These are phyloP conservation scores for Anableps anableps DNA, from an alignment of 2,797 vertebrate genomes.

Conservation along the genomic window DNA sequence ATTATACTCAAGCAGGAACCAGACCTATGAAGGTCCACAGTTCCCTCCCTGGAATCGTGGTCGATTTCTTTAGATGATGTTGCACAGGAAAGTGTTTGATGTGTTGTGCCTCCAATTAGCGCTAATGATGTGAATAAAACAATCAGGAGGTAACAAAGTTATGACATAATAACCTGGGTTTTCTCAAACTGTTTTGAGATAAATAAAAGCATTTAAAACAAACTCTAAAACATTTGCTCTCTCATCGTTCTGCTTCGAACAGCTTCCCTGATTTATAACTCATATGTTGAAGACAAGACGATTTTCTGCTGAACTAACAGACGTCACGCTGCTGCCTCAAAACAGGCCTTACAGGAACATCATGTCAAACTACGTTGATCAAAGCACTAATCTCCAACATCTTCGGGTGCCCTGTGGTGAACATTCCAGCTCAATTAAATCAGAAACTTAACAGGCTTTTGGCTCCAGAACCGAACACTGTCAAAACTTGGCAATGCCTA, in stretches of 20 bases:
- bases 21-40: not conserved
- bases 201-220: not conserved
- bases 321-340: not conserved
- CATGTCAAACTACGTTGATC: not conserved
- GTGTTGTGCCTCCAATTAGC: no score
- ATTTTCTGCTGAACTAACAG: not conserved
- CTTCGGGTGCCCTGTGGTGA: not conserved
- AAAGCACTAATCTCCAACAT: not conserved
- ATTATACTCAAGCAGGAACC: not conserved
- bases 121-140: no score
- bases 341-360: not conserved
- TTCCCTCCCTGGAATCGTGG: no score
- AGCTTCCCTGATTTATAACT: not conserved
- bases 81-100: no score
- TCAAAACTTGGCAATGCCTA: not conserved
- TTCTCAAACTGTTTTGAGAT: not conserved
- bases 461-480: not conserved
- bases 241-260: not conserved
- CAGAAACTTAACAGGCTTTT: not conserved
- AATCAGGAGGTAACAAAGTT: no score
- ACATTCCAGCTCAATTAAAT: constrained; percentile 5
- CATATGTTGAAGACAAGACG: not conserved
- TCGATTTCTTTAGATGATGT: no score
- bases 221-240: not conserved
- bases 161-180: not conserved